Conservation (phyloP, 2,888 invertebrate genomes). For the Drosophila fungiperda region DNA sequence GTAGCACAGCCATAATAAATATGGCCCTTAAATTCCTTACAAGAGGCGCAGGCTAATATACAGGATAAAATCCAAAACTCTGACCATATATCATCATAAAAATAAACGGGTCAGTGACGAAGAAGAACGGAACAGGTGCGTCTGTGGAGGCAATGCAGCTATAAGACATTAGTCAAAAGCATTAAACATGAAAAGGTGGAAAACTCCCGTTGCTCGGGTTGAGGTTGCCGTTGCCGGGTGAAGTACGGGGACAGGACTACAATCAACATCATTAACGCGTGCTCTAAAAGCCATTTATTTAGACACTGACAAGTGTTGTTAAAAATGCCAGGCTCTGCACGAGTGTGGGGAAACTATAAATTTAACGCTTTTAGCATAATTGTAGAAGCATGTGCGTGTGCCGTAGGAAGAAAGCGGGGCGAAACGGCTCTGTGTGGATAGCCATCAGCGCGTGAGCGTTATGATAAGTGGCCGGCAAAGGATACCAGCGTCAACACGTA, state of each 20-base stretch:
- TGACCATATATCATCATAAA: slow-evolving; percentile 74
- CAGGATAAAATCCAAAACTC: slow-evolving; percentile 36
- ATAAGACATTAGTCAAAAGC: slow-evolving; percentile 63
- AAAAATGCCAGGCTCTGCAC: slow-evolving; percentile 40
- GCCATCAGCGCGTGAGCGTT: slow-evolving; percentile 63
- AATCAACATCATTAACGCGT: slow-evolving; percentile 79
- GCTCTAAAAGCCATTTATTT: slow-evolving; percentile 79
- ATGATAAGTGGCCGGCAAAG: slow-evolving; percentile 74
- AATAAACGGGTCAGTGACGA: slow-evolving; percentile 48
- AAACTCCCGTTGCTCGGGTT: neutral
- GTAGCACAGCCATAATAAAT: slow-evolving; percentile 57
- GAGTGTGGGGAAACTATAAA: slow-evolving; percentile 71
- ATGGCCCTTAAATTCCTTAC: slow-evolving; percentile 57
- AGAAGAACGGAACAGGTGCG: neutral
- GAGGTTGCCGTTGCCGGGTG: slow-evolving; percentile 3
- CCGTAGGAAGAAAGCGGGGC: slow-evolving; percentile 8
- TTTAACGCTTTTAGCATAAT: slow-evolving; percentile 78
- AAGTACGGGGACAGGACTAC: slow-evolving; percentile 37
- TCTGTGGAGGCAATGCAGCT: slow-evolving; percentile 33
- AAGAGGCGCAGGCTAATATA: slow-evolving; percentile 34
- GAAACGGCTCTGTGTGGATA: slow-evolving; percentile 15
- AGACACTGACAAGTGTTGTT: slow-evolving; percentile 64
- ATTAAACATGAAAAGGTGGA: slow-evolving; percentile 64
- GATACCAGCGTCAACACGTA: slow-evolving; percentile 72
- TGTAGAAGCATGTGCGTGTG: slow-evolving; percentile 70